phyloP scores from a whole-genome alignment of 2,888 invertebrate genomes.

The Lasioglossum malachurum region DNA sequence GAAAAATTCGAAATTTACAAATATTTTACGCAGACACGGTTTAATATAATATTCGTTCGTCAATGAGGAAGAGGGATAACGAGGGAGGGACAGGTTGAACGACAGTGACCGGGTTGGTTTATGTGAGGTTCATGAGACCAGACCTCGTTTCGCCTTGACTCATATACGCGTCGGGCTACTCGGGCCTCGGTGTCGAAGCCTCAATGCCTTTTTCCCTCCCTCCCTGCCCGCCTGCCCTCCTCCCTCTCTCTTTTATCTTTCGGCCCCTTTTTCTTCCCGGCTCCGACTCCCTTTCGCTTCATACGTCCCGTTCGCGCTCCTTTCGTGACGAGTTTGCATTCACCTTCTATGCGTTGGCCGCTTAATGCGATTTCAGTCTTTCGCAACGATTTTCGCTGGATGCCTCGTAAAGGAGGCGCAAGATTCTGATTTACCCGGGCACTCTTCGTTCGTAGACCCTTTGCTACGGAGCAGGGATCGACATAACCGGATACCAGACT shows the following conservation, averaged over 20 bases:
- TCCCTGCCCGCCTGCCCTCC: not conserved
- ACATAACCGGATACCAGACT: not conserved
- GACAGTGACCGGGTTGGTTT: conserved; percentile 44
- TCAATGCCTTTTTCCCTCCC: conserved; percentile 37
- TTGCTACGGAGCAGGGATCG: not conserved
- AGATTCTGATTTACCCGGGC: conserved; percentile 16
- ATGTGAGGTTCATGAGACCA: conserved; percentile 67
- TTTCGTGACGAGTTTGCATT: conserved; percentile 64
- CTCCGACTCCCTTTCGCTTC: conserved; percentile 29
- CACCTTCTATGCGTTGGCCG: conserved; percentile 66
- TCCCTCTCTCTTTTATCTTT: conserved; percentile 10
- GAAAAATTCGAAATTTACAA: conserved; percentile 64
- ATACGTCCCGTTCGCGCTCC: conserved; percentile 27
- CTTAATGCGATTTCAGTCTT: conserved; percentile 64
- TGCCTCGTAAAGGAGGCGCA: conserved; percentile 47
- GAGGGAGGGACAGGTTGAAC: conserved; percentile 16
- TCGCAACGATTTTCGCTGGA: conserved; percentile 60
- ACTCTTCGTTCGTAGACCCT: not conserved
- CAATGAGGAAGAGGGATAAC: conserved; percentile 35
- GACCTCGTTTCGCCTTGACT: conserved; percentile 68
- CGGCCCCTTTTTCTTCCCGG: conserved; percentile 17
- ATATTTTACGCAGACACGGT: not conserved
- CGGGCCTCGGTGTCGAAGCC: conserved; percentile 53
- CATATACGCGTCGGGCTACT: conserved; percentile 35
- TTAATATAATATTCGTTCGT: conserved; percentile 46